Percentiles rank a stretch among this genome's conserved stretches.
These are phyloP conservation scores for Drosophila serrata DNA, from an alignment of 1,140 invertebrate genomes.

Conservation along the genomic window DNA sequence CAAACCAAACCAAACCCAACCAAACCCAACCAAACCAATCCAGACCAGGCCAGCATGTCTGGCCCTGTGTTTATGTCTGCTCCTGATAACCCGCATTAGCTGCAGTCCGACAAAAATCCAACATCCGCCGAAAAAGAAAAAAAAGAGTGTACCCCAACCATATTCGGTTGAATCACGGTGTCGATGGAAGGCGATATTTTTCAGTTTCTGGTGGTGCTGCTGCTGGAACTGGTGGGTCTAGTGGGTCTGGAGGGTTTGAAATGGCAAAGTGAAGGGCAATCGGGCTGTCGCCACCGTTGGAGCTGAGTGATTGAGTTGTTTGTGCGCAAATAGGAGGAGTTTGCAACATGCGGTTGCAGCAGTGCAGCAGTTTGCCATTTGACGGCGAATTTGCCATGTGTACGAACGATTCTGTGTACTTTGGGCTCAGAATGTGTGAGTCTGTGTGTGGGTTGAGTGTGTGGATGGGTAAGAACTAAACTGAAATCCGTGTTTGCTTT, in stretches of 20 bases:
- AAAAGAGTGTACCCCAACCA: slow-evolving; percentile 11
- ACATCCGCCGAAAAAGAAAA: slow-evolving; percentile 17
- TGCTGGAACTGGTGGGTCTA: neutral
- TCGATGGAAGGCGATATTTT: slow-evolving; percentile 8
- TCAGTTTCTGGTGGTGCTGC: neutral
- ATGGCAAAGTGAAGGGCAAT: slow-evolving; percentile 24
- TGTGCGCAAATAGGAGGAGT: slow-evolving; percentile 63
- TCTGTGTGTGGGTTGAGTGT: slow-evolving; percentile 6
- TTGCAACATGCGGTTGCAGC: slow-evolving; percentile 57
- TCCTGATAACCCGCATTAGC: slow-evolving; percentile 70
- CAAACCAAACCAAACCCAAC: neutral
- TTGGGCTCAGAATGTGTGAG: neutral
- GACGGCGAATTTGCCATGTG: slow-evolving; percentile 8
- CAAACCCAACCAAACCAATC: slow-evolving; percentile 6
- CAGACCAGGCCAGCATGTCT: slow-evolving; percentile 37
- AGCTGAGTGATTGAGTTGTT: slow-evolving; percentile 70
- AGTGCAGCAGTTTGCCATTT: slow-evolving; percentile 52
- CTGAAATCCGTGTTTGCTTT: slow-evolving; percentile 48
- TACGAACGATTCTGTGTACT: slow-evolving; percentile 15
- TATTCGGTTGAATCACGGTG: slow-evolving; percentile 61
- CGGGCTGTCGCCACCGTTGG: slow-evolving; percentile 44
- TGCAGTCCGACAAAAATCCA: slow-evolving; percentile 16
- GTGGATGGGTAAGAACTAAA: slow-evolving; percentile 17
- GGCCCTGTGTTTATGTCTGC: slow-evolving; percentile 56
- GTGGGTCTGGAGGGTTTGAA: neutral